A percentile compares a stretch with the other conserved stretches of the same genome.
Evolutionary conservation across 2,888 invertebrate genomes (phyloP).

Genomic region (Drosophila prolongata): DNA sequence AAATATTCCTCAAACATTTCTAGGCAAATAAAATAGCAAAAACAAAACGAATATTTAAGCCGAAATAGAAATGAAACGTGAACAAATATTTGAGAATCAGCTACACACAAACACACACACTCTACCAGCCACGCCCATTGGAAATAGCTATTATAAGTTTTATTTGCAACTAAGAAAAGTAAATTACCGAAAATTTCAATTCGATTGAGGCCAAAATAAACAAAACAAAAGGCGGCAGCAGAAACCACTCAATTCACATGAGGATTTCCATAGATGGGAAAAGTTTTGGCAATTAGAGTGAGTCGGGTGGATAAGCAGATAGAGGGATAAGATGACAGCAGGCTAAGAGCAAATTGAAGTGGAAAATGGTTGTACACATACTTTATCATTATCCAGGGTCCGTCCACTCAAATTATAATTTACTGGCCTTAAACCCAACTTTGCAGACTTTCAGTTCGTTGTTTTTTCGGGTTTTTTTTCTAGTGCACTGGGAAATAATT

Average conservation of each 20-base stretch:
- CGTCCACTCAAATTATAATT: slow-evolving; percentile 25
- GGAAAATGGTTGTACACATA: slow-evolving; percentile 22
- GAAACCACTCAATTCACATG: slow-evolving; percentile 22
- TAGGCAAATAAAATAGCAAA: neutral
- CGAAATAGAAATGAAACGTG: slow-evolving; percentile 11
- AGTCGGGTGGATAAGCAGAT: neutral
- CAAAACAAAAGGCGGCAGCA: slow-evolving; percentile 36
- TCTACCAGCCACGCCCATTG: slow-evolving; percentile 29
- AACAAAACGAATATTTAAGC: slow-evolving; percentile 29
- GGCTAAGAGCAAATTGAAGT: slow-evolving; percentile 4
- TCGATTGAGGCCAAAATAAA: slow-evolving; percentile 51
- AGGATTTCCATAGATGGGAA: slow-evolving; percentile 44
- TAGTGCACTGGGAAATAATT: neutral
- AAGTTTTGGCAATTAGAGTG: slow-evolving; percentile 69
- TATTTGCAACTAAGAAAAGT: slow-evolving; percentile 47
- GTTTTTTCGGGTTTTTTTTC: neutral
- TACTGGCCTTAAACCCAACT: slow-evolving; percentile 12
- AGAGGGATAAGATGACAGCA: neutral
- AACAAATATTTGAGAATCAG: slow-evolving; percentile 55
- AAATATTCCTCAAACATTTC: slow-evolving; percentile 8
- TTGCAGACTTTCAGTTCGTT: slow-evolving; percentile 15
- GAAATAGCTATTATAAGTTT: slow-evolving; percentile 67
- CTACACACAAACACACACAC: slow-evolving; percentile 17
- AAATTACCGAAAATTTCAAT: slow-evolving; percentile 62
- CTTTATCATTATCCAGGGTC: slow-evolving; percentile 22